Percentiles rank a stretch among this genome's conserved stretches.
These are phyloP conservation scores for Prionace glauca DNA, from an alignment of 2,797 vertebrate genomes.

Conservation along the genomic window DNA sequence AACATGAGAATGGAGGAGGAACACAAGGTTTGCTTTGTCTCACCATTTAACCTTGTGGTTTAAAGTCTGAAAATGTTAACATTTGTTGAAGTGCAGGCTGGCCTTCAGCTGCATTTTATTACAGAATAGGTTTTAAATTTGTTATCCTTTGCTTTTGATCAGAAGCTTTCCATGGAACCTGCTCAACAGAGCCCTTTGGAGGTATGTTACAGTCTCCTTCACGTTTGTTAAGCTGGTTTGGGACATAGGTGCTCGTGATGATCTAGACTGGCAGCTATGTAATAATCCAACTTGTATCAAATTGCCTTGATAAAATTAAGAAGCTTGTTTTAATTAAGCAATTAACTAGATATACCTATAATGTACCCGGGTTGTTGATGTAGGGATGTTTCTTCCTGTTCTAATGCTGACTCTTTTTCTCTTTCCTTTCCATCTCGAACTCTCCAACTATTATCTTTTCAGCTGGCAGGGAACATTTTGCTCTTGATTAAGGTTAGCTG, in stretches of 20 bases:
- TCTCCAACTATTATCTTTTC: neutral
- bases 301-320: neutral
- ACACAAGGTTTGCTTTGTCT: conserved; percentile 61
- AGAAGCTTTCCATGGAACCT: conserved; percentile 41
- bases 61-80: neutral
- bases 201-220: conserved; percentile 48
- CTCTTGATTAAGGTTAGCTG: conserved; percentile 43
- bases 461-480: conserved; percentile 41
- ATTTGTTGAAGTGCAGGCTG: neutral
- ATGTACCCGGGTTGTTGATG: neutral
- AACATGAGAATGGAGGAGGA: conserved; percentile 61
- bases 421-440: neutral
- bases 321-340: neutral
- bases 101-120: neutral
- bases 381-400: neutral
- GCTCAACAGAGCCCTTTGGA: conserved; percentile 55
- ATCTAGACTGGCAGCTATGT: neutral
- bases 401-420: neutral
- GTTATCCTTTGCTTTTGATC: conserved; percentile 31
- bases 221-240: neutral
- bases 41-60: neutral
- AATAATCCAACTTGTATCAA: neutral
- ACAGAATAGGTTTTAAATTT: neutral
- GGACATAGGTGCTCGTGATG: neutral
- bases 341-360: too few species aligned